Conservation (phyloP, 1,140 invertebrate species). For the Doryteuthis pealeii region DNA sequence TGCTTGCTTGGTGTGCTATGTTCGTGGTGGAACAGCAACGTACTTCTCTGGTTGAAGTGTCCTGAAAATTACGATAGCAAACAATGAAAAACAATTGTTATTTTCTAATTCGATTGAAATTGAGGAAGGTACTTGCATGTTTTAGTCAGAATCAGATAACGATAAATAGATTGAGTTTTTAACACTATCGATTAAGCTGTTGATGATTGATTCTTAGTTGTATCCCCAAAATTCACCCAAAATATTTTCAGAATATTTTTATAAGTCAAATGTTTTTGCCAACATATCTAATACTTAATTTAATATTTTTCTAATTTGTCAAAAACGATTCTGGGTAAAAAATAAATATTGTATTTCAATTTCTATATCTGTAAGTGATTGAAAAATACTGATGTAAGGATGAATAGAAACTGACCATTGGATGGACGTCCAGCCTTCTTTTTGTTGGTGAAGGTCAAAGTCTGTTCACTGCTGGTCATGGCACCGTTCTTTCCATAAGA, state of each 20-base stretch:
- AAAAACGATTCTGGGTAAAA: too few species aligned
- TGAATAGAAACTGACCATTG: not conserved
- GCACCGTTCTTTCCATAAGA: slow-evolving; percentile 75
- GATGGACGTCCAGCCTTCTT: not conserved
- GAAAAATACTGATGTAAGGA: too few species aligned
- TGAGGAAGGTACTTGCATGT: not conserved
- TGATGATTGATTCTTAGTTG: not conserved
- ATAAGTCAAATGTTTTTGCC: not conserved
- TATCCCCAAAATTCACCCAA: not conserved
- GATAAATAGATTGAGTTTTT: not conserved
- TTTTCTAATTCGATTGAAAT: not conserved
- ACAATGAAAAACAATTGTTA: not conserved
- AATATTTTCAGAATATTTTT: not conserved
- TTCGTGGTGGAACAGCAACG: not conserved
- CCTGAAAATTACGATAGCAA: not conserved
- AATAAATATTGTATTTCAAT: not conserved
- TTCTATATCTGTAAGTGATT: not conserved
- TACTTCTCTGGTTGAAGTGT: not conserved
- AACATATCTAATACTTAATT: not conserved
- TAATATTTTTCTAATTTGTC: not conserved
- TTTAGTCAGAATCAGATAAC: not conserved
- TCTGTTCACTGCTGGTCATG: slow-evolving; percentile 68
- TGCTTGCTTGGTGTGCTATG: not conserved
- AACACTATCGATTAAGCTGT: not conserved
- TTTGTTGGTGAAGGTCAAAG: slow-evolving; percentile 53